phyloP scores from a whole-genome alignment of 2,797 vertebrate genomes.

The Austrolebias charrua region DNA sequence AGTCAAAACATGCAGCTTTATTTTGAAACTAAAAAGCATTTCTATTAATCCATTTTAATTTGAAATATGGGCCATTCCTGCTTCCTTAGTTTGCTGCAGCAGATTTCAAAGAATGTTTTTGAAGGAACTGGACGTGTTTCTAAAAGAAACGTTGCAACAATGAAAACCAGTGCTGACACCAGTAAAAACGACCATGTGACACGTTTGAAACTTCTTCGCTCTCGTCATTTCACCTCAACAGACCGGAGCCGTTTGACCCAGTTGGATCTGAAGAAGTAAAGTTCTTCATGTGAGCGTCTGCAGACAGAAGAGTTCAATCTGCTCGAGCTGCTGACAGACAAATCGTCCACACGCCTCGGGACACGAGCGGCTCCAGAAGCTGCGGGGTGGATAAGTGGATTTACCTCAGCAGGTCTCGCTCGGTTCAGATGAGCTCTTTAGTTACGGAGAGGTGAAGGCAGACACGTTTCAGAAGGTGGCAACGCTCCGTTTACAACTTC shows the following conservation, averaged over 20 bases:
- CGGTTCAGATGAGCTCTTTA: not conserved
- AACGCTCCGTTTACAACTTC: not conserved
- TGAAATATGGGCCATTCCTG: too few relatives aligned
- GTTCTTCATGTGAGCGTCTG: slow-evolving; percentile 30
- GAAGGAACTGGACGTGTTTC: too few relatives aligned
- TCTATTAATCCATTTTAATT: too few relatives aligned
- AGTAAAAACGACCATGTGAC: too few relatives aligned
- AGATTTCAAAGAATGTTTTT: too few relatives aligned
- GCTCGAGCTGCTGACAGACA: slow-evolving; percentile 43
- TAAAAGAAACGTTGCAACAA: too few relatives aligned
- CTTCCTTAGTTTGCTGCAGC: too few relatives aligned
- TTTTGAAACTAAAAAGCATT: too few relatives aligned
- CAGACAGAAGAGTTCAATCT: slow-evolving; percentile 44
- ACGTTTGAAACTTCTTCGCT: not conserved
- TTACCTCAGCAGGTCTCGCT: not conserved
- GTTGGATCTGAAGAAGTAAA: slow-evolving; percentile 44
- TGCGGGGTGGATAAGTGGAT: not conserved
- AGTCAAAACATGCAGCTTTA: too few relatives aligned
- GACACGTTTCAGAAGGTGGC: too few relatives aligned
- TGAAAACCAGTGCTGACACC: too few relatives aligned
- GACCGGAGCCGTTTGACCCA: slow-evolving; percentile 38
- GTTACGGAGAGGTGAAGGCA: not conserved
- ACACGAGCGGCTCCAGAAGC: not conserved
- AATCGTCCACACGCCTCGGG: slow-evolving; percentile 26
- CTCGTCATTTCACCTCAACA: not conserved